Percentiles rank a stretch among this genome's conserved stretches.
These are phyloP conservation scores for Digitonthophagus gazella DNA, from an alignment of 2,888 invertebrate species.

Conservation along the genomic window DNA sequence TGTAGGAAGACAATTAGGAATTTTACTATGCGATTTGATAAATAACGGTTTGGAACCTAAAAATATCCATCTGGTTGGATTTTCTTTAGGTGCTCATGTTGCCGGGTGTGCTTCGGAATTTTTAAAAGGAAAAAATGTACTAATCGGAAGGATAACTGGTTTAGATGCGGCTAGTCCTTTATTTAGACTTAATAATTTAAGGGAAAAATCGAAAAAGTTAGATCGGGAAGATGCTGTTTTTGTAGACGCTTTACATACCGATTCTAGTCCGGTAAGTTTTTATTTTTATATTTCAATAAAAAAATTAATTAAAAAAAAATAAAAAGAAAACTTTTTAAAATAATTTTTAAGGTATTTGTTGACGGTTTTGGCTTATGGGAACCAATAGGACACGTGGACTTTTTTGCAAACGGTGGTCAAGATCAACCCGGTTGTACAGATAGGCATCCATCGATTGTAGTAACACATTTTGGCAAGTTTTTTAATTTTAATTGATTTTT, in stretches of 20 bases:
- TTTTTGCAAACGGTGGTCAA: constrained; percentile 61
- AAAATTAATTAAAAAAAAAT: constrained; percentile 6
- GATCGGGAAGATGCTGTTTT: constrained; percentile 63
- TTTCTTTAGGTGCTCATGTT: constrained; percentile 62
- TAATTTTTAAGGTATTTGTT: constrained; percentile 52
- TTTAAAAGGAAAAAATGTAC: constrained; percentile 50
- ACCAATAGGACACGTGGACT: constrained; percentile 61
- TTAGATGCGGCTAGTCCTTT: constrained; percentile 83
- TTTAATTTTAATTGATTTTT: background rate
- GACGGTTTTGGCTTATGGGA: constrained; percentile 61
- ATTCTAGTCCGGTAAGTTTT: constrained; percentile 54
- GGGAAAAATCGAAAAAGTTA: constrained; percentile 57
- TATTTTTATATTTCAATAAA: background rate
- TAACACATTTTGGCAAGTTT: constrained; percentile 55
- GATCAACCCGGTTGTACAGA: constrained; percentile 61
- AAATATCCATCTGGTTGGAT: constrained; percentile 57
- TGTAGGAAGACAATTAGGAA: constrained; percentile 58
- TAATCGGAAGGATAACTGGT: constrained; percentile 64
- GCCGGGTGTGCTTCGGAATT: constrained; percentile 60
- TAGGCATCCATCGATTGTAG: constrained; percentile 57
- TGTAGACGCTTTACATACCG: constrained; percentile 69
- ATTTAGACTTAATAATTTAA: constrained; percentile 59
- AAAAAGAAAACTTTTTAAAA: background rate
- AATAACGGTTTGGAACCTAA: constrained; percentile 50
- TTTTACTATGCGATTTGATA: constrained; percentile 54